Base-by-base conservation (phyloP, 2,888 invertebrate genomes). In the Drosophila anomalipes region DNA sequence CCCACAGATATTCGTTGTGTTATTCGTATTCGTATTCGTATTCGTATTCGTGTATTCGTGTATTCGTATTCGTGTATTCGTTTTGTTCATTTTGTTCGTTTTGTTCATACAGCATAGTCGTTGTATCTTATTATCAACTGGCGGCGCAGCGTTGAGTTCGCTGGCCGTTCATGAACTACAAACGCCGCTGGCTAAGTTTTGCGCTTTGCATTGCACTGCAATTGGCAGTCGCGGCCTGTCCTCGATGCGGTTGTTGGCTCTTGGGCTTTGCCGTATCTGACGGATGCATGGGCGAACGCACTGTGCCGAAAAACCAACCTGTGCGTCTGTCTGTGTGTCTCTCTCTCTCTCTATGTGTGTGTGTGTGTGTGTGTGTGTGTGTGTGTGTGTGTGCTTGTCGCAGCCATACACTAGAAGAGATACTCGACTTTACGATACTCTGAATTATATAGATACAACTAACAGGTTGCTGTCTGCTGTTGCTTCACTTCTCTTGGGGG, bases 141-240 rank as follows among this genome's bases (percentile, higher is more conserved):
- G 76, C 75, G 67, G 44, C 60, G 63, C 56, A 76, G 59, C 66
- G 71, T 6, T 65, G 83, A 81, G 85, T 86, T 86, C 85, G 85
- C 82, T 86, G 88, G 73, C 85, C 85, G 85, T 86, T 86, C 85
- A 86, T 86, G 85, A 86, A 86, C 85, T 86, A 87, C 85, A 86
- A 86, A 87, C 81, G 85, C 85, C 78, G 87, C 78, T 87, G 85
- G 79, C 77, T 70, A 77, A 81, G 77, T 81, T 81, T 79, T 70
- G 28, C 77, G 81, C 70, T 81, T 81, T 79, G 81, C 80, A 71
- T 79, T 70, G 73, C 67, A 69, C 44, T 66, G 60, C 72, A 74
- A 62, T 74, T 81, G 80, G 69, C 80, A 70, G 61, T 62, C 49
- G 58, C 65, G 58, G 73, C 49, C 70, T 83, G 83, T 83, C 83